Percentiles rank a stretch among this genome's conserved stretches.
These are phyloP conservation scores for Watsonalla cultraria DNA, from an alignment of 2,888 invertebrate genomes.

Conservation along the genomic window DNA sequence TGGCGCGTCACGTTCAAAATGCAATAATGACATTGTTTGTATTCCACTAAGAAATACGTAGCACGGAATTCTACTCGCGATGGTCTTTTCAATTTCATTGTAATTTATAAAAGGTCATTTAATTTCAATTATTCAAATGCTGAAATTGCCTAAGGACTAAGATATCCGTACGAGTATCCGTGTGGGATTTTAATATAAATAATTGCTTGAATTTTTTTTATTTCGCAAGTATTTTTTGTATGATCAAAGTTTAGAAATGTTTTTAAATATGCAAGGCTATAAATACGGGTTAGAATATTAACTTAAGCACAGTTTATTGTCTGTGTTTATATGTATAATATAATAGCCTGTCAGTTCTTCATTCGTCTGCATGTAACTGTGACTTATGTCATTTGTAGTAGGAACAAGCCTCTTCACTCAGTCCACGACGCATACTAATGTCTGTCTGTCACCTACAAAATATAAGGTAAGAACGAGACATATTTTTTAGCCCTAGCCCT, in stretches of 20 bases:
- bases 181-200: background rate
- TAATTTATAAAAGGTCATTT: too few relatives aligned
- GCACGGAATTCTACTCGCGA: background rate
- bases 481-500: constrained; percentile 13
- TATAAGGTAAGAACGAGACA: background rate
- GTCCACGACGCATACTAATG: constrained; percentile 51
- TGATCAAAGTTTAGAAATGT: too few relatives aligned
- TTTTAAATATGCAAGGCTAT: too few relatives aligned
- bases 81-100: background rate
- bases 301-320: too few relatives aligned
- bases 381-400: constrained; percentile 29
- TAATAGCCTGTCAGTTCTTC: constrained; percentile 33
- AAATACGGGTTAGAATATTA: too few relatives aligned
- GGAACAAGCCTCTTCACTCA: constrained; percentile 50
- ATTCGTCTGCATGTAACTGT: constrained; percentile 46
- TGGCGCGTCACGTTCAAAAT: background rate
- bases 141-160: too few relatives aligned
- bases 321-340: constrained; percentile 13
- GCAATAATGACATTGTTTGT: background rate
- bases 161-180: too few relatives aligned
- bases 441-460: constrained; percentile 21
- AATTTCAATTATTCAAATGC: too few relatives aligned
- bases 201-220: background rate
- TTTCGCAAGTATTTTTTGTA: background rate
- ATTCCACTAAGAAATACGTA: background rate